These are phyloP conservation scores for Pseudolycoriella hygida DNA, from an alignment of 2,888 invertebrate species.

Conservation along the genomic window DNA sequence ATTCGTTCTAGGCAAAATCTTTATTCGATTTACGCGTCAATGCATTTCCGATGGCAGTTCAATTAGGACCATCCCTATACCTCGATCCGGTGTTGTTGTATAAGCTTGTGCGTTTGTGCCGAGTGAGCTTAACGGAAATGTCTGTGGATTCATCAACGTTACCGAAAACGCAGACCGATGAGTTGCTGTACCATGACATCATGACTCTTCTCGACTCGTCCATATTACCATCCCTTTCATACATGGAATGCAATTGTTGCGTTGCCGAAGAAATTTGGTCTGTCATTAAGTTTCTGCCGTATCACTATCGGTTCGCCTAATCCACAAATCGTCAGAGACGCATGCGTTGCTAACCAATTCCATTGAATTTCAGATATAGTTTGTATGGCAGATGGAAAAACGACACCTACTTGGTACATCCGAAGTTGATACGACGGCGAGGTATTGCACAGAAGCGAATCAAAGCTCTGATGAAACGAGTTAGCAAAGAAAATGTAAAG, in stretches of 20 bases:
- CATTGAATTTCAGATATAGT: slow-evolving; percentile 47
- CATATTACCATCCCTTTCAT: slow-evolving; percentile 76
- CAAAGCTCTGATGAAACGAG: slow-evolving; percentile 91
- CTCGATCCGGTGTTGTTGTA: slow-evolving; percentile 79
- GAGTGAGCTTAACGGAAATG: slow-evolving; percentile 25
- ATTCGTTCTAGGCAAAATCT: slow-evolving; percentile 26
- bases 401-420: slow-evolving; percentile 65
- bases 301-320: slow-evolving; percentile 39
- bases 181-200: slow-evolving; percentile 62
- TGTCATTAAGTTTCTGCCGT: slow-evolving; percentile 69
- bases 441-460: slow-evolving; percentile 81
- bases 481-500: slow-evolving; percentile 96
- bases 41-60: slow-evolving; percentile 70
- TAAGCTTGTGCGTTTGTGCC: slow-evolving; percentile 49
- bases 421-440: slow-evolving; percentile 63
- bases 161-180: slow-evolving; percentile 15
- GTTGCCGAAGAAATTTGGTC: slow-evolving; percentile 94
- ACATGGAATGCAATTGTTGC: slow-evolving; percentile 88
- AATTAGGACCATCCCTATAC: slow-evolving; percentile 76
- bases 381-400: slow-evolving; percentile 95
- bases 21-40: slow-evolving; percentile 48
- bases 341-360: too few species aligned
- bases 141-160: slow-evolving; percentile 20
- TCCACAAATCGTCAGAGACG: too few species aligned
- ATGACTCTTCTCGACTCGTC: slow-evolving; percentile 74